These are phyloP conservation scores for Plecturocebus donacophilus DNA, from an alignment of 2,113 vertebrate species.

Conservation along the genomic window DNA sequence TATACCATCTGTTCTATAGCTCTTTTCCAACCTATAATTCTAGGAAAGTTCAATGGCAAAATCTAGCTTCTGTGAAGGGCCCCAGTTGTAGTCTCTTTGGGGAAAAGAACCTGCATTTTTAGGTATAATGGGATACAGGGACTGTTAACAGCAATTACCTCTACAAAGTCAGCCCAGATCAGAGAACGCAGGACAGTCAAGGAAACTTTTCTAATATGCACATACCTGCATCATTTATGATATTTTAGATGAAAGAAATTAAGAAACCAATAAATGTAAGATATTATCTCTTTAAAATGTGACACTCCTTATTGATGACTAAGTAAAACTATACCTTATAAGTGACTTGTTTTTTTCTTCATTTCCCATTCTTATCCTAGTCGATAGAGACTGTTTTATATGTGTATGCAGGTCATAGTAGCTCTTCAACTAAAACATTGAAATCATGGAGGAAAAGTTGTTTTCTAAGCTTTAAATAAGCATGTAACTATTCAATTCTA, in stretches of 20 bases:
- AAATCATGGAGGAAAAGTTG: neutral
- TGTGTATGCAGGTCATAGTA: no score
- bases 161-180: neutral
- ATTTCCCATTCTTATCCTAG: neutral
- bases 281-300: neutral
- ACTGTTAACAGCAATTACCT: neutral
- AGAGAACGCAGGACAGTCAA: neutral
- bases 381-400: neutral
- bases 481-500: neutral
- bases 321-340: neutral
- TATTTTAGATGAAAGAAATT: neutral
- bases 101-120: neutral
- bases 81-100: neutral
- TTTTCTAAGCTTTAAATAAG: slow-evolving; percentile 16
- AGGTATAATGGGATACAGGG: neutral
- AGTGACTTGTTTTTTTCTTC: neutral
- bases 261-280: neutral
- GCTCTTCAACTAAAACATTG: neutral
- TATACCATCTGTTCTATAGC: neutral
- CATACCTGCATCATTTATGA: neutral
- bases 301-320: neutral
- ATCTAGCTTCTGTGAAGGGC: neutral
- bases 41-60: neutral
- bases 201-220: neutral
- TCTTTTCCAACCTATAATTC: neutral